These are phyloP conservation scores for Hyposmocoma kahamanoa DNA, from an alignment of 1,140 invertebrate species.

Conservation along the genomic window DNA sequence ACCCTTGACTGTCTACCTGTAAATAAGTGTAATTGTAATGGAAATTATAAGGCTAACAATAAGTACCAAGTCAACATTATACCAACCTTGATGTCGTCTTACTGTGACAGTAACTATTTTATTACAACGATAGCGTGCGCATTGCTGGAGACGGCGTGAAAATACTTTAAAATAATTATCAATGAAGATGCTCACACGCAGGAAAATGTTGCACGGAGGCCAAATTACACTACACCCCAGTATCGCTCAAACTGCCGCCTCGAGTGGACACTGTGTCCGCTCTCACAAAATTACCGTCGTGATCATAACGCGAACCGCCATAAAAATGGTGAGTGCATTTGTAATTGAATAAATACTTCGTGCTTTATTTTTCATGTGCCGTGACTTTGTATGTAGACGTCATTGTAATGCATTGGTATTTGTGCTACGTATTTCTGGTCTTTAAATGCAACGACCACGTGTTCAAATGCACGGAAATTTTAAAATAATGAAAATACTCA, in stretches of 20 bases:
- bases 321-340: slow-evolving; percentile 36
- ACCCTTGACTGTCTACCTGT: too few species aligned
- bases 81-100: too few species aligned
- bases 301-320: slow-evolving; percentile 19
- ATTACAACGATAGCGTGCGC: neutral
- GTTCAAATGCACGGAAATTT: neutral
- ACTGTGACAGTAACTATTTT: too few species aligned
- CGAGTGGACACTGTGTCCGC: slow-evolving; percentile 23
- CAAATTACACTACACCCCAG: slow-evolving; percentile 21
- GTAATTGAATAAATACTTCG: neutral
- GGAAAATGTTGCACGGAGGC: slow-evolving; percentile 15
- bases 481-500: too few species aligned
- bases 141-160: slow-evolving; percentile 7
- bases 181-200: slow-evolving; percentile 45
- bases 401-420: neutral
- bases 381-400: slow-evolving; percentile 22
- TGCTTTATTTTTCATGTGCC: neutral
- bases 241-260: slow-evolving; percentile 22
- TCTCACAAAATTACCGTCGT: slow-evolving; percentile 19
- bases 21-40: too few species aligned
- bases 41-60: too few species aligned
- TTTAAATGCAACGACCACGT: neutral
- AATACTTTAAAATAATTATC: slow-evolving; percentile 32
- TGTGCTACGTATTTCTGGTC: too few species aligned
- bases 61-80: too few species aligned